Percentiles rank a stretch among this genome's conserved stretches.
Evolutionary conservation across 2,888 invertebrate genomes (phyloP).

Genomic region (Oxyteleia sp.): DNA sequence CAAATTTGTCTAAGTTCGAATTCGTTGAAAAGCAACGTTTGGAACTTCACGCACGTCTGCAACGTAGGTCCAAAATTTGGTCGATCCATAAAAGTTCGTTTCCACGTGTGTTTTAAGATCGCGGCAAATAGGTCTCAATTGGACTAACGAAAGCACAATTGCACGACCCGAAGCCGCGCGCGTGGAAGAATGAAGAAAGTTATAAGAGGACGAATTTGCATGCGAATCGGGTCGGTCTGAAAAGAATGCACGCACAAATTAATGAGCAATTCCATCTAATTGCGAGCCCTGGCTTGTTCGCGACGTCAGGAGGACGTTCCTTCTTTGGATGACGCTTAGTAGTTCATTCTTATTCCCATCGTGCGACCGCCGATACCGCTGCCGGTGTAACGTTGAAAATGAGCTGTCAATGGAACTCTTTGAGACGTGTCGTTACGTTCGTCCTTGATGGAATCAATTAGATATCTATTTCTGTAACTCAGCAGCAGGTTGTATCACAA

Average conservation of each 20-base stretch:
- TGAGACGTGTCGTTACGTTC: conserved; percentile 19
- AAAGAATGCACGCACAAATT: conserved; percentile 53
- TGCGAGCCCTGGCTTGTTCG: conserved; percentile 31
- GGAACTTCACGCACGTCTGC: too few relatives aligned
- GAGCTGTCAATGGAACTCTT: conserved; percentile 15
- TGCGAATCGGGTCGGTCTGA: conserved; percentile 55
- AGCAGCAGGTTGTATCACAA: too few relatives aligned
- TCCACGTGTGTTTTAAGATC: conserved; percentile 27
- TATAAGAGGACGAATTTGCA: conserved; percentile 53
- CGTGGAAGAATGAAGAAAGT: conserved; percentile 49
- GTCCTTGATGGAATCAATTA: too few relatives aligned
- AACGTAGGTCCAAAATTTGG: too few relatives aligned
- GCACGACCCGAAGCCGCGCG: conserved; percentile 22
- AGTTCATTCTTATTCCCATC: conserved; percentile 36
- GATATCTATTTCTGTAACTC: too few relatives aligned
- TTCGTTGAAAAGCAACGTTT: too few relatives aligned
- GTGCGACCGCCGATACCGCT: conserved; percentile 8
- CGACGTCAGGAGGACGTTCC: conserved; percentile 6
- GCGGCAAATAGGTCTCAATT: conserved; percentile 18
- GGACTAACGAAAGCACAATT: conserved; percentile 46
- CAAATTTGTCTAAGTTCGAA: too few relatives aligned
- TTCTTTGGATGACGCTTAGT: conserved; percentile 4
- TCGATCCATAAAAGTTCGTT: too few relatives aligned
- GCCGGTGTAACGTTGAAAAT: conserved; percentile 30
- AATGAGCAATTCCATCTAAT: conserved; percentile 57